phyloP scores from a whole-genome alignment of 1,140 invertebrate species.

The Pemphigus obesinymphae region DNA sequence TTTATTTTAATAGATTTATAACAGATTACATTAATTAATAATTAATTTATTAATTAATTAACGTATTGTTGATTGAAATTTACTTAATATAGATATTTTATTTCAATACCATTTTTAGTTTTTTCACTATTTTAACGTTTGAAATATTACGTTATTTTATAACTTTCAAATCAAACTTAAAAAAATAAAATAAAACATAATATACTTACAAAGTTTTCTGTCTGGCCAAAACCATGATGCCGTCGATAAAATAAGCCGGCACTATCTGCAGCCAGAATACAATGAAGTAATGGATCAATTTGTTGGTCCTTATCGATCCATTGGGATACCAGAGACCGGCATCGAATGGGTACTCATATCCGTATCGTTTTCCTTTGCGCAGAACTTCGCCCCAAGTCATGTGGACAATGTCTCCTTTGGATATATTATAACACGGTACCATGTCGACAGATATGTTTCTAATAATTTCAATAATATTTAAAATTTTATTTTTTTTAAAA shows the following conservation, averaged over 20 bases:
- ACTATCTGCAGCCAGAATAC: constrained; percentile 59
- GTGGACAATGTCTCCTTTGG: constrained; percentile 60
- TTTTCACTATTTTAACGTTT: too few relatives aligned
- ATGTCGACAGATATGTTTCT: neutral
- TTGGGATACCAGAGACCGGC: constrained; percentile 62
- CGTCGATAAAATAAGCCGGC: constrained; percentile 61
- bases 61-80: too few relatives aligned
- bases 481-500: too few relatives aligned
- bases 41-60: too few relatives aligned
- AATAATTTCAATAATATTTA: too few relatives aligned
- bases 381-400: constrained; percentile 66
- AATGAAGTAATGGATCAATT: constrained; percentile 55
- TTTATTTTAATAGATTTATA: too few relatives aligned
- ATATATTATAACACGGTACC: constrained; percentile 70
- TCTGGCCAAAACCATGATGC: constrained; percentile 55
- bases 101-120: too few relatives aligned
- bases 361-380: constrained; percentile 49
- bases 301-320: constrained; percentile 58
- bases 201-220: constrained; percentile 64
- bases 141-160: too few relatives aligned
- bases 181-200: too few relatives aligned
- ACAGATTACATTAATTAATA: too few relatives aligned
- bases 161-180: too few relatives aligned
- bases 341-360: constrained; percentile 55
- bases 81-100: too few relatives aligned